Conservation (phyloP, 2,888 invertebrate genomes). For the Agonopterix heracliana region DNA sequence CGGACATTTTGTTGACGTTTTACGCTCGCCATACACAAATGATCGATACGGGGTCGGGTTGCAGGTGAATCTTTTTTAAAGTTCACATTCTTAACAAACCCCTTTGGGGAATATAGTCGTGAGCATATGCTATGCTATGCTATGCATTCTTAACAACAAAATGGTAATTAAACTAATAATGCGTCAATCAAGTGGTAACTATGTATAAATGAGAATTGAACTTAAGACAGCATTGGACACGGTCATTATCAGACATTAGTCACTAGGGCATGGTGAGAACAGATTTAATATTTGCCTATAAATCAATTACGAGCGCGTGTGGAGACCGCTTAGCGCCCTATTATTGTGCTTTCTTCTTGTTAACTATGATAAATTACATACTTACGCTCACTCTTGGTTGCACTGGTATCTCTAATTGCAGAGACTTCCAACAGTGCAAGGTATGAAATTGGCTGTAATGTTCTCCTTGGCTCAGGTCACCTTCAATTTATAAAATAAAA, state of each 20-base stretch:
- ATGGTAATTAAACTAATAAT: neutral
- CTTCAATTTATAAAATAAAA: no score
- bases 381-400: constrained; percentile 5
- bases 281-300: constrained; percentile 73
- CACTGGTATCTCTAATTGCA: no score
- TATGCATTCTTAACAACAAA: neutral
- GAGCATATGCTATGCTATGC: no score
- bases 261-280: constrained; percentile 58
- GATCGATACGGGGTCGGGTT: constrained; percentile 46
- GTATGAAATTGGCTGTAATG: no score
- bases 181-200: constrained; percentile 49
- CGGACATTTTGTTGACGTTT: constrained; percentile 63
- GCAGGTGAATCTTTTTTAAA: constrained; percentile 3
- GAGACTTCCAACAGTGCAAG: no score
- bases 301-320: constrained; percentile 64
- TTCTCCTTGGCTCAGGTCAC: no score
- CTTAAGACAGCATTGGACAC: constrained; percentile 43
- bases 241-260: constrained; percentile 66
- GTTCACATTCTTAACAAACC: neutral
- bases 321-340: constrained; percentile 53
- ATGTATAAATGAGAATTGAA: constrained; percentile 53
- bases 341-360: constrained; percentile 46
- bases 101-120: no score
- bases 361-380: constrained; percentile 46
- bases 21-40: constrained; percentile 52